These are phyloP conservation scores for Pteromalus puparum DNA, from an alignment of 1,140 invertebrate species.

Conservation along the genomic window DNA sequence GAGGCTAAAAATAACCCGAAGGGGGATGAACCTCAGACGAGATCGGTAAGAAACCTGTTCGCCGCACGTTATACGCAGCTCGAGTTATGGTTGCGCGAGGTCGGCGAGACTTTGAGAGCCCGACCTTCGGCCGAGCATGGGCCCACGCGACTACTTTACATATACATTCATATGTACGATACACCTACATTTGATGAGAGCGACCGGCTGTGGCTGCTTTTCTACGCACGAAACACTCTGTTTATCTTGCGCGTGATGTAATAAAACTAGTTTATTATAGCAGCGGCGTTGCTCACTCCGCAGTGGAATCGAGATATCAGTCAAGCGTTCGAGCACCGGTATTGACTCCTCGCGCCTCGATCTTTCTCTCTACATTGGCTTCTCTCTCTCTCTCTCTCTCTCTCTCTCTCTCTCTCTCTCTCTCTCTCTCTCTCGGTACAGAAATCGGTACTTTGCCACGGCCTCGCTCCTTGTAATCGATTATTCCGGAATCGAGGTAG, in stretches of 20 bases:
- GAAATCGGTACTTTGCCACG: constrained; percentile 47
- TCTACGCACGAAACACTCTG: no score
- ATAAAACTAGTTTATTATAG: not conserved
- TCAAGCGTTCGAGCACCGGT: not conserved
- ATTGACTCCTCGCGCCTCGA: constrained; percentile 24
- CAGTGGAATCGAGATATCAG: not conserved
- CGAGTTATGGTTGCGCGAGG: not conserved
- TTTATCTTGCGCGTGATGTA: not conserved
- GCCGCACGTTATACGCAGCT: no score
- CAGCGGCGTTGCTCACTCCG: no score
- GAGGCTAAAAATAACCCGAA: constrained; percentile 5
- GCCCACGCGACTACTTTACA: constrained; percentile 45
- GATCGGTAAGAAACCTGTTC: constrained; percentile 45
- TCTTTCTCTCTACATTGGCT: no score
- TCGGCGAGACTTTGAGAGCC: not conserved
- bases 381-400: no score
- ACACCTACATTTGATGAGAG: constrained; percentile 23
- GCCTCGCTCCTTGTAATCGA: constrained; percentile 51
- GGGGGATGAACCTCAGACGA: constrained; percentile 31
- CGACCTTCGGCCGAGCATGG: constrained; percentile 21
- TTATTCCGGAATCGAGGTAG: constrained; percentile 47
- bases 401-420: no score
- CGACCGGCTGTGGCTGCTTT: no score
- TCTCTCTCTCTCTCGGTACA: constrained; percentile 25
- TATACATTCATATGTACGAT: not conserved